A percentile compares a stretch with the other conserved stretches of the same genome.
Evolutionary conservation across 2,797 vertebrate genomes (phyloP).

Genomic region (Momotus momota): DNA sequence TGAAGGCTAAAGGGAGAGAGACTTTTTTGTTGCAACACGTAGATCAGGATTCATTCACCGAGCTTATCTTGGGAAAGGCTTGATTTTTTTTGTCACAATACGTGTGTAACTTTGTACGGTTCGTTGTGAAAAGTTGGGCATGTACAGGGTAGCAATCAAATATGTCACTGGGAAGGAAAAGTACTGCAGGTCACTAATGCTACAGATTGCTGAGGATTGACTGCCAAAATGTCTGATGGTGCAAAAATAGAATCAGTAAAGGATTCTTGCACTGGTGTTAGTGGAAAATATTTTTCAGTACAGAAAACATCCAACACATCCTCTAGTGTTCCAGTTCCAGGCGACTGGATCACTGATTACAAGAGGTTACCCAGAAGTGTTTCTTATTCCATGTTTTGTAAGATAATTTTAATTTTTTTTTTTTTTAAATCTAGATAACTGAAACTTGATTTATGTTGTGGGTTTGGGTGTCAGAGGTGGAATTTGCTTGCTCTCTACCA

Average conservation of each 20-base stretch:
- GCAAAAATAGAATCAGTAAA: background rate
- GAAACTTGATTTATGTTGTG: background rate
- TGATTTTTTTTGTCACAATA: background rate
- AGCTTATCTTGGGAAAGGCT: background rate
- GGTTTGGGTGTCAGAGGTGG: background rate
- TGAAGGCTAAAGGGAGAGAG: background rate
- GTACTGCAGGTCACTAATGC: background rate
- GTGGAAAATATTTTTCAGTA: background rate
- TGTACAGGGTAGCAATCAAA: background rate
- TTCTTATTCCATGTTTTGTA: too few relatives aligned
- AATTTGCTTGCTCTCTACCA: background rate
- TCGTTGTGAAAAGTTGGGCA: background rate
- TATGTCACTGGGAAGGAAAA: background rate
- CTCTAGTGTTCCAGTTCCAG: background rate
- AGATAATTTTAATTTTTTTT: too few relatives aligned
- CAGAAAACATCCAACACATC: background rate
- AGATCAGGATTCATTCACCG: fast-evolving
- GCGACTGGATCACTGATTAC: background rate
- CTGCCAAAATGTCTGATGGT: background rate
- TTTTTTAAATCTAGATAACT: background rate
- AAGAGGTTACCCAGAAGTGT: background rate
- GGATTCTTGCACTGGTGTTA: background rate
- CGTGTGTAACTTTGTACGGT: fast-evolving
- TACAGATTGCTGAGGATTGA: background rate
- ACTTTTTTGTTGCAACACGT: background rate